A percentile compares a stretch with the other conserved stretches of the same genome.
These are phyloP conservation scores for Drosophila baimaii DNA, from an alignment of 1,140 invertebrate genomes.

Conservation along the genomic window DNA sequence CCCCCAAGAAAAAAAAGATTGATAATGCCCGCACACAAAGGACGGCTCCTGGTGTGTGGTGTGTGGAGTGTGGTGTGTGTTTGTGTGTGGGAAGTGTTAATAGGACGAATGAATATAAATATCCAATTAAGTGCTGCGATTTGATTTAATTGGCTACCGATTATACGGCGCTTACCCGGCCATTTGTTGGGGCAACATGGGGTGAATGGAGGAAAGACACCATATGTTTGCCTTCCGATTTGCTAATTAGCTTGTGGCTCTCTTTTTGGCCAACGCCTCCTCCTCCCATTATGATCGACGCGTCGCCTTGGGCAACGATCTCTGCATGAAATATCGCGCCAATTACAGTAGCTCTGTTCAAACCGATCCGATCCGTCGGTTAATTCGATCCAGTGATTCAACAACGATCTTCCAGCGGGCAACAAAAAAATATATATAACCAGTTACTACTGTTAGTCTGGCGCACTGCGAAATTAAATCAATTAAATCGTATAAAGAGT, in stretches of 20 bases:
- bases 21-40: constrained; percentile 42
- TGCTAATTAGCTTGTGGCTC: constrained; percentile 41
- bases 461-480: constrained; percentile 73
- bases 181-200: background rate
- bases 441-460: constrained; percentile 58
- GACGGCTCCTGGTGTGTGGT: constrained; percentile 15
- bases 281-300: constrained; percentile 36
- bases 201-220: constrained; percentile 15
- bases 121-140: constrained; percentile 43
- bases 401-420: constrained; percentile 9
- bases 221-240: constrained; percentile 35
- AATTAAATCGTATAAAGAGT: constrained; percentile 65
- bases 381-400: constrained; percentile 19
- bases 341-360: constrained; percentile 55
- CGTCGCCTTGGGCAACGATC: constrained; percentile 62
- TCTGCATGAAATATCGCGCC: constrained; percentile 76
- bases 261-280: constrained; percentile 12
- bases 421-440: constrained; percentile 14
- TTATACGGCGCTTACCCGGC: background rate
- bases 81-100: constrained; percentile 41
- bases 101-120: constrained; percentile 48
- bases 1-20: constrained; percentile 32
- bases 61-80: too few species aligned
- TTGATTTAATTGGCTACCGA: constrained; percentile 41
- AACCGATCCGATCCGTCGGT: constrained; percentile 14